These are phyloP conservation scores for Rhinolophus ferrumequinum DNA, from an alignment of 2,113 vertebrate species.

Conservation along the genomic window DNA sequence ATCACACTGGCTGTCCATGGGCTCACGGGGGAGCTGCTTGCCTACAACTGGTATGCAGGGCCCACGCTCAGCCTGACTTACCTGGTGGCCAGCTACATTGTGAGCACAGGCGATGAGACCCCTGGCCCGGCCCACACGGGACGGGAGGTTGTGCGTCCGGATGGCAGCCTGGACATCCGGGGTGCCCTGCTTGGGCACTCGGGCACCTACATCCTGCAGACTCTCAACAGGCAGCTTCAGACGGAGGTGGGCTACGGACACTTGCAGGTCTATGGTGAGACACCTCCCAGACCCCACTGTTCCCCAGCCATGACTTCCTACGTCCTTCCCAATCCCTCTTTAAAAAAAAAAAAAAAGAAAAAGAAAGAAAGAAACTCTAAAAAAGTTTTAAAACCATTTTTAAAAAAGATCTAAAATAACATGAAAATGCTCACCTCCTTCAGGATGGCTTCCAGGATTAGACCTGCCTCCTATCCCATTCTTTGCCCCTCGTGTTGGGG, in stretches of 20 bases:
- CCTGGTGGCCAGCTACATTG: conserved; percentile 76
- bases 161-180: conserved; percentile 67
- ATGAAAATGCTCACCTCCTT: neutral
- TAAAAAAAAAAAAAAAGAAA: neutral
- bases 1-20: conserved; percentile 56
- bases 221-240: conserved; percentile 78
- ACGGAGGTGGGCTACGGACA: conserved; percentile 80
- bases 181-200: conserved; percentile 54
- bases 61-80: conserved; percentile 55
- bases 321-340: neutral
- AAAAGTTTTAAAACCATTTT: neutral
- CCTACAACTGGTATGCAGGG: conserved; percentile 77
- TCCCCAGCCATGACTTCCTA: neutral
- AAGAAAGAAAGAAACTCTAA: neutral
- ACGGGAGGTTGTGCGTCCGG: conserved; percentile 66
- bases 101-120: conserved; percentile 72
- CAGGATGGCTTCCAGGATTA: conserved; percentile 46
- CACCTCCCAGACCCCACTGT: neutral
- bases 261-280: conserved; percentile 80
- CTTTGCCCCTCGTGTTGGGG: neutral
- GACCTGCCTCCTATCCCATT: neutral
- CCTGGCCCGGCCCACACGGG: conserved; percentile 67
- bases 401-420: neutral
- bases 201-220: conserved; percentile 78
- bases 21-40: conserved; percentile 62